Evolutionary conservation across 1,140 invertebrate species (phyloP).

Genomic region (Lasioglossum albipes): DNA sequence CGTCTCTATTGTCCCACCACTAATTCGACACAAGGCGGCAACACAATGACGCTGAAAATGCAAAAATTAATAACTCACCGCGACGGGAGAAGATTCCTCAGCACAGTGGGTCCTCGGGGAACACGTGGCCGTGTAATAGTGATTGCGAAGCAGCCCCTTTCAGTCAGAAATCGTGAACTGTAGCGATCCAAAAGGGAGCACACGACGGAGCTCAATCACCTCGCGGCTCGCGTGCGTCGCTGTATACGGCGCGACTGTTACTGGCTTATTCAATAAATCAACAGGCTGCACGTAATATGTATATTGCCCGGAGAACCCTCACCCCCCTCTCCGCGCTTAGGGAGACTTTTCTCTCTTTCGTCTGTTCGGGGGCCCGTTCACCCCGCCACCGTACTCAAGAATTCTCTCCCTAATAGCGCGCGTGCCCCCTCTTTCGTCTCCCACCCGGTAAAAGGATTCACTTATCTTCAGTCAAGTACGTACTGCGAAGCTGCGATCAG

Average conservation of each 20-base stretch:
- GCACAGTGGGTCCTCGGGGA: neutral
- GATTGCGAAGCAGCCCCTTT: neutral
- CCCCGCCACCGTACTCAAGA: neutral
- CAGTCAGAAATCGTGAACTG: neutral
- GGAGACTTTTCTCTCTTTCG: constrained; percentile 42
- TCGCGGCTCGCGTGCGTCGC: neutral
- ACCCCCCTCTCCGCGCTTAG: neutral
- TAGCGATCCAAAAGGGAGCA: neutral
- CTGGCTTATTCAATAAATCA: constrained; percentile 56
- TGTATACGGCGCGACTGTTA: constrained; percentile 44
- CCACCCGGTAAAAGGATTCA: too few species aligned
- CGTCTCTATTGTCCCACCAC: too few species aligned
- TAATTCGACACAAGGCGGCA: too few species aligned
- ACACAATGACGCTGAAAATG: too few species aligned
- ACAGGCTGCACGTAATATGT: constrained; percentile 56
- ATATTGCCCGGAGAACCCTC: constrained; percentile 47
- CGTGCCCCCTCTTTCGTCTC: too few species aligned
- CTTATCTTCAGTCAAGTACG: too few species aligned
- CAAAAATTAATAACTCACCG: neutral
- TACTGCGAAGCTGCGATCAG: too few species aligned
- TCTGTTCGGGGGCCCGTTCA: neutral
- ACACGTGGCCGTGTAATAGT: too few species aligned
- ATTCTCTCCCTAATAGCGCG: neutral
- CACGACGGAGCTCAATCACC: neutral
- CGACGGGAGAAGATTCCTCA: neutral